Conservation (phyloP, 2,888 invertebrate genomes). For the Hydrotaea cyrtoneurina region DNA sequence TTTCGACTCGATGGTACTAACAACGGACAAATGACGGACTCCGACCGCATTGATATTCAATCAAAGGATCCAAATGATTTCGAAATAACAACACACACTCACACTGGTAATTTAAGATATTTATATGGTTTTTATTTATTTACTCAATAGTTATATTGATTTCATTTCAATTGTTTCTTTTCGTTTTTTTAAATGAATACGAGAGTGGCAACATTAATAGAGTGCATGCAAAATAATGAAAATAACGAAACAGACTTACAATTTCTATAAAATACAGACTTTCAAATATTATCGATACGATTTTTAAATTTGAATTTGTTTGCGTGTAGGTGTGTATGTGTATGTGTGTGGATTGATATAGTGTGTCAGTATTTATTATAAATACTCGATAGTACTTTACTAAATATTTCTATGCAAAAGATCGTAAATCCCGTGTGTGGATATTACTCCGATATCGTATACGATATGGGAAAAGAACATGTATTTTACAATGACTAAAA, state of each 20-base stretch:
- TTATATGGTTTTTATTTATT: constrained; percentile 41
- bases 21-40: too few species aligned
- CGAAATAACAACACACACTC: too few species aligned
- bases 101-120: neutral
- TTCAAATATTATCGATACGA: constrained; percentile 23
- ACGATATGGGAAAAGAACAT: neutral
- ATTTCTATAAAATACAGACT: constrained; percentile 32
- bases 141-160: constrained; percentile 30
- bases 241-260: neutral
- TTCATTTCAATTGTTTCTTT: constrained; percentile 12
- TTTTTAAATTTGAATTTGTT: neutral
- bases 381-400: neutral
- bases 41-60: too few species aligned
- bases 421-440: neutral
- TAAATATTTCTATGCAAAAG: neutral
- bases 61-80: neutral
- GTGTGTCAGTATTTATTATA: constrained; percentile 27
- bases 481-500: neutral
- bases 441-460: neutral
- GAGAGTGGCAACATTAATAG: constrained; percentile 53
- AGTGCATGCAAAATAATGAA: constrained; percentile 50
- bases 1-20: too few species aligned
- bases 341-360: neutral
- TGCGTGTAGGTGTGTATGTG: neutral
- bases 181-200: constrained; percentile 29